Conservation (phyloP, 2,888 invertebrate species). For the Petrolisthes manimaculis region DNA sequence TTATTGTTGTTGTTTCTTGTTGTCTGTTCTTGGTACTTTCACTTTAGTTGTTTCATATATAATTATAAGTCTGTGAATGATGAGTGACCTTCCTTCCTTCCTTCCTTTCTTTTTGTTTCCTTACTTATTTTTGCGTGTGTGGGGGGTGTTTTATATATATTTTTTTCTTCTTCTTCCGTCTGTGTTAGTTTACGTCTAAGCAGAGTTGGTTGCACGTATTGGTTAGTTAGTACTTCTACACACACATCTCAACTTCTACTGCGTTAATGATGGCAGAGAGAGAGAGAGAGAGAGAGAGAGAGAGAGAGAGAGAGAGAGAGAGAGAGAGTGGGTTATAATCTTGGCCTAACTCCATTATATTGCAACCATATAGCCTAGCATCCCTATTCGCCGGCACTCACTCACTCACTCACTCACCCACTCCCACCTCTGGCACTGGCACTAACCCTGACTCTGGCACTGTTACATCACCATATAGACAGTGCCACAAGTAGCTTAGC, state of each 20-base stretch:
- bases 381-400: neutral
- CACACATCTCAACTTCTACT: no score
- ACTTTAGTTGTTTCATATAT: neutral
- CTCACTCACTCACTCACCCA: neutral
- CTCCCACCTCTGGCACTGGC: neutral
- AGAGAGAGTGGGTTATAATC: neutral
- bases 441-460: neutral
- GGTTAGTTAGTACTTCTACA: no score
- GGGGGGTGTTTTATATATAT: neutral
- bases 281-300: slow-evolving; percentile 18
- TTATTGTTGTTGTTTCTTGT: neutral
- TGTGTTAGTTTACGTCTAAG: neutral
- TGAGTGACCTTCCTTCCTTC: neutral
- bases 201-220: no score
- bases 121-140: neutral
- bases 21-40: neutral
- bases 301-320: slow-evolving; percentile 19
- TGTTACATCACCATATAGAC: neutral
- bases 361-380: neutral
- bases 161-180: neutral
- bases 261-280: neutral
- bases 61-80: neutral
- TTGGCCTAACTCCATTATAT: neutral
- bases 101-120: neutral
- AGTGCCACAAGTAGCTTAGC: neutral